Conservation (phyloP, 2,888 invertebrate species). For the Dendrolimus pini region DNA sequence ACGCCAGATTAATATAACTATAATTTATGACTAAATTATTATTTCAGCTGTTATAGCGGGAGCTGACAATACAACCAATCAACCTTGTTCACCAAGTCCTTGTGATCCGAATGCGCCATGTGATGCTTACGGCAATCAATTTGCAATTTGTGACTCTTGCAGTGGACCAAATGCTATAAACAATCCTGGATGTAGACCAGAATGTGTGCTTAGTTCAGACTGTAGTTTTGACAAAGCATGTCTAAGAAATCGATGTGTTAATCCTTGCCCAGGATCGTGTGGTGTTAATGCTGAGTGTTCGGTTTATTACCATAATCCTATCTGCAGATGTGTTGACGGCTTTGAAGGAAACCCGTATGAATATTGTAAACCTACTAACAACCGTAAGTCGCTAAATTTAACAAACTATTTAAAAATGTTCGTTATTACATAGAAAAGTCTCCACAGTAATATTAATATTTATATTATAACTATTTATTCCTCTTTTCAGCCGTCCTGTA, state of each 20-base stretch:
- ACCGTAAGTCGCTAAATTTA: slow-evolving; percentile 55
- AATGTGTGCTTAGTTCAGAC: slow-evolving; percentile 88
- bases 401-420: slow-evolving; percentile 7
- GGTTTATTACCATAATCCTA: slow-evolving; percentile 83
- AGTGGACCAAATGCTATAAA: slow-evolving; percentile 80
- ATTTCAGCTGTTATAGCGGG: slow-evolving; percentile 69
- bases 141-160: slow-evolving; percentile 89
- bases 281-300: slow-evolving; percentile 84
- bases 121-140: slow-evolving; percentile 82
- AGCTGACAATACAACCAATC: slow-evolving; percentile 77
- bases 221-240: slow-evolving; percentile 88
- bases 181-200: slow-evolving; percentile 86
- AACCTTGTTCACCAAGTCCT: slow-evolving; percentile 87
- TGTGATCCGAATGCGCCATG: slow-evolving; percentile 83
- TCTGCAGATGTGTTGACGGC: slow-evolving; percentile 82
- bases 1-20: too few species aligned
- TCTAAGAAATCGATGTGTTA: slow-evolving; percentile 82
- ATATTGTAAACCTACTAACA: slow-evolving; percentile 78
- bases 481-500: slow-evolving; percentile 48
- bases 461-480: background rate
- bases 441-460: background rate
- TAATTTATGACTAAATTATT: slow-evolving; percentile 1
- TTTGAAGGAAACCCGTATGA: slow-evolving; percentile 87
- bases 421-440: background rate
- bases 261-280: slow-evolving; percentile 88